These are phyloP conservation scores for Dendrocincla fuliginosa DNA, from an alignment of 2,797 vertebrate genomes.

Conservation along the genomic window DNA sequence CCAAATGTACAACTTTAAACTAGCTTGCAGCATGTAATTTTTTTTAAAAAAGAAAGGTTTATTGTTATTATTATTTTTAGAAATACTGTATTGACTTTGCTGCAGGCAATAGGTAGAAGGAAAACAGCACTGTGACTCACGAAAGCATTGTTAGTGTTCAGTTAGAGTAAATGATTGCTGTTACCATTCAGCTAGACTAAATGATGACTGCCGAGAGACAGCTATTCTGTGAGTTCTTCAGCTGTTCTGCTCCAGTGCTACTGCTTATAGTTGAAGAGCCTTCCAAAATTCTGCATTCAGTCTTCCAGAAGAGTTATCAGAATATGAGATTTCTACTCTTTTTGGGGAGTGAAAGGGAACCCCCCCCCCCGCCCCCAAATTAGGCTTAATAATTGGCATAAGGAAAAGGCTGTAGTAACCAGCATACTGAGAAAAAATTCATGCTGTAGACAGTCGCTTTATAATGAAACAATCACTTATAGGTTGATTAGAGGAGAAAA, in stretches of 20 bases:
- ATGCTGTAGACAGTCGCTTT: not conserved
- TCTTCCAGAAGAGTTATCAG: not conserved
- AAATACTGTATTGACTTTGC: slow-evolving; percentile 1
- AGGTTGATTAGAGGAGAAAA: not conserved
- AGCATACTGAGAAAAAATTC: slow-evolving; percentile 10
- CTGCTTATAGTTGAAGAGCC: not conserved
- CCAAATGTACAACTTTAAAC: not conserved
- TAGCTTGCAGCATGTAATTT: not conserved
- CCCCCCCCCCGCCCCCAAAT: too few species aligned
- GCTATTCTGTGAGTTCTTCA: not conserved
- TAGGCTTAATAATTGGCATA: not conserved
- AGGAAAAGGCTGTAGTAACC: not conserved
- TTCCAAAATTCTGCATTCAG: slow-evolving; percentile 6
- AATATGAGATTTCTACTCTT: not conserved
- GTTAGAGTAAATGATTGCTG: slow-evolving; percentile 2
- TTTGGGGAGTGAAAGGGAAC: not conserved
- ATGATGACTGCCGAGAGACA: slow-evolving; percentile 2
- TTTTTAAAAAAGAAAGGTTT: not conserved
- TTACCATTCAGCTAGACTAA: slow-evolving; percentile 41
- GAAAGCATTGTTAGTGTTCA: slow-evolving; percentile 21
- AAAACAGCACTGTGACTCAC: not conserved
- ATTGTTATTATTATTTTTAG: not conserved
- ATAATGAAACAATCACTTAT: not conserved
- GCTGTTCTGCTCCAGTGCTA: not conserved
- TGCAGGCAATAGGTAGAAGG: slow-evolving; percentile 2